phyloP scores from a whole-genome alignment of 64 coral and sea anemone species.

The Montipora sp. region DNA sequence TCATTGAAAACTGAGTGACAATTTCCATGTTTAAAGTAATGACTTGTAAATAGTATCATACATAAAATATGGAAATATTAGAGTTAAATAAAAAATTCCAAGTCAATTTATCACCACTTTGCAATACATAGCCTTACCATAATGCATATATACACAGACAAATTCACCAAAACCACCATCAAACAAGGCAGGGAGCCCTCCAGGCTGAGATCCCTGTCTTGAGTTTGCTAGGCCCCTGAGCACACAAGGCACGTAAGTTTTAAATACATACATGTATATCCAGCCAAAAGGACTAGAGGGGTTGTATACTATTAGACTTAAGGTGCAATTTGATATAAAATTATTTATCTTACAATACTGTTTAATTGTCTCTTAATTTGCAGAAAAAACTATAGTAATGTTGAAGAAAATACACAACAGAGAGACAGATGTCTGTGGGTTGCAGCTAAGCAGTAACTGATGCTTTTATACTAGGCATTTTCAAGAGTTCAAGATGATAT shows the following conservation, averaged over 20 bases:
- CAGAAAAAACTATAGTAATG: conserved; percentile 41
- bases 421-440: conserved; percentile 33
- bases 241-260: not conserved
- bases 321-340: not conserved
- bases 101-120: too few species aligned
- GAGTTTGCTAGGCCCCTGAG: not conserved
- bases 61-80: too few species aligned
- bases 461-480: conserved; percentile 62
- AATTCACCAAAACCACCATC: too few species aligned
- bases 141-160: too few species aligned
- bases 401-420: conserved; percentile 46
- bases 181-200: too few species aligned
- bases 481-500: conserved; percentile 58
- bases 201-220: not conserved
- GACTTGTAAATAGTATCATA: too few species aligned
- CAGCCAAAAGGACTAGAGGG: not conserved
- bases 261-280: not conserved
- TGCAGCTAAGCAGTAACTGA: conserved; percentile 53
- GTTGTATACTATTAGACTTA: not conserved
- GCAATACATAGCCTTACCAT: too few species aligned
- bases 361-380: conserved; percentile 59
- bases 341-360: conserved; percentile 51
- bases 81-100: too few species aligned
- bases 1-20: too few species aligned
- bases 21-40: too few species aligned